phyloP scores from a whole-genome alignment of 2,113 vertebrate genomes.

The Myiagra hebetior region DNA sequence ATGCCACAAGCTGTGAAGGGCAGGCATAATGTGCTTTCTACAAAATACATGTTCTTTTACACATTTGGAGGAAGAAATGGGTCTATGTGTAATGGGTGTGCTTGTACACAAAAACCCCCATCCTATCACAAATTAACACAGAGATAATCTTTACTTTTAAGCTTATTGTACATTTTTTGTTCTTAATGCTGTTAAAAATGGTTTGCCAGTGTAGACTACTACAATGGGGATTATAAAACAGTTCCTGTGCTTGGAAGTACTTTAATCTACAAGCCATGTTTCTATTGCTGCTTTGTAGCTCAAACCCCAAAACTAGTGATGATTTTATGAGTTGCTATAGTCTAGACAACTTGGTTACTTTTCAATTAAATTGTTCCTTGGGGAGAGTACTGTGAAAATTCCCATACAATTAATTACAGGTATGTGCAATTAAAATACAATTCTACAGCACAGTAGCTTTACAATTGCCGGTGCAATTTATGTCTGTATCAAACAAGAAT shows the following conservation, averaged over 20 bases:
- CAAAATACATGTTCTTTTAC: neutral
- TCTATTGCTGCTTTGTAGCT: conserved; percentile 60
- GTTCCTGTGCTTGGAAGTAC: conserved; percentile 14
- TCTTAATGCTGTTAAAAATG: neutral
- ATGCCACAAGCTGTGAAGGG: neutral
- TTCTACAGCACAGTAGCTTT: conserved; percentile 25
- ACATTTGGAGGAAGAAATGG: neutral
- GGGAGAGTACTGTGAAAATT: conserved; percentile 68
- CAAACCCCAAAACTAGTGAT: conserved; percentile 66
- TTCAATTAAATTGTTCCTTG: conserved; percentile 67
- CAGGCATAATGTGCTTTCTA: neutral
- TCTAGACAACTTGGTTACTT: conserved; percentile 72
- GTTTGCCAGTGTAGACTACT: neutral
- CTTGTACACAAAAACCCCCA: neutral
- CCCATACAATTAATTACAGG: conserved; percentile 68
- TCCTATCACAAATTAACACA: neutral
- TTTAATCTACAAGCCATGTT: conserved; percentile 26
- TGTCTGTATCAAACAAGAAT: conserved; percentile 40
- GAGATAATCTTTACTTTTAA: neutral
- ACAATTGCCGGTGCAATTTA: neutral
- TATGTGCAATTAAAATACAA: conserved; percentile 50
- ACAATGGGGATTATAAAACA: conserved; percentile 49
- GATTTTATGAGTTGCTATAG: conserved; percentile 70
- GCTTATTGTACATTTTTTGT: neutral
- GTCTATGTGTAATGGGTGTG: fast-evolving